These are phyloP conservation scores for Pogona vitticeps DNA, from an alignment of 2,113 vertebrate genomes.

Conservation along the genomic window DNA sequence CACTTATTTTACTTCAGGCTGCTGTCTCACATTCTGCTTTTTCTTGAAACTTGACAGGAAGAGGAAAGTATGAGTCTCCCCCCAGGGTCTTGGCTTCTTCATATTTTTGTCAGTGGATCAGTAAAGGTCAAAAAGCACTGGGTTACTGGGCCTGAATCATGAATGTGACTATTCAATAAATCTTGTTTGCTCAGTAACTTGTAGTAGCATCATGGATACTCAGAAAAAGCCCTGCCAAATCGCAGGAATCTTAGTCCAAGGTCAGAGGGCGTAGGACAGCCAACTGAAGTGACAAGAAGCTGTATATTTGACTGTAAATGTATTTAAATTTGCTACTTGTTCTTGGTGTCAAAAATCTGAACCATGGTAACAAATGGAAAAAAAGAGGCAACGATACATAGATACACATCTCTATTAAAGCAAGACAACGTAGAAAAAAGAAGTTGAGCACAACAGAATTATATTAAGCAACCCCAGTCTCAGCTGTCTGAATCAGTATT, in stretches of 20 bases:
- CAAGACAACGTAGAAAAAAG: neutral
- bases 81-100: neutral
- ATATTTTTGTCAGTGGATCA: neutral
- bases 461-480: neutral
- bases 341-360: no score
- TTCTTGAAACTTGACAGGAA: neutral
- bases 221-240: no score
- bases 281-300: neutral
- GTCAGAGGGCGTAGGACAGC: neutral
- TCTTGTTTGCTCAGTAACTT: neutral
- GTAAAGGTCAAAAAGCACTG: neutral
- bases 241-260: neutral
- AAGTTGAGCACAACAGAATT: neutral
- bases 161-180: neutral
- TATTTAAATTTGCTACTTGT: no score
- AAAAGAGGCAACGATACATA: no score
- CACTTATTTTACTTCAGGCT: conserved; percentile 18
- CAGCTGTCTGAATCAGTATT: neutral
- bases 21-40: conserved; percentile 3
- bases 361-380: neutral
- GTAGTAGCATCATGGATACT: no score
- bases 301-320: no score
- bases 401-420: neutral
- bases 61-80: neutral
- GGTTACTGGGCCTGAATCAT: neutral